These are phyloP conservation scores for Tauraco hartlaubi DNA, from an alignment of 2,797 vertebrate species.

Conservation along the genomic window DNA sequence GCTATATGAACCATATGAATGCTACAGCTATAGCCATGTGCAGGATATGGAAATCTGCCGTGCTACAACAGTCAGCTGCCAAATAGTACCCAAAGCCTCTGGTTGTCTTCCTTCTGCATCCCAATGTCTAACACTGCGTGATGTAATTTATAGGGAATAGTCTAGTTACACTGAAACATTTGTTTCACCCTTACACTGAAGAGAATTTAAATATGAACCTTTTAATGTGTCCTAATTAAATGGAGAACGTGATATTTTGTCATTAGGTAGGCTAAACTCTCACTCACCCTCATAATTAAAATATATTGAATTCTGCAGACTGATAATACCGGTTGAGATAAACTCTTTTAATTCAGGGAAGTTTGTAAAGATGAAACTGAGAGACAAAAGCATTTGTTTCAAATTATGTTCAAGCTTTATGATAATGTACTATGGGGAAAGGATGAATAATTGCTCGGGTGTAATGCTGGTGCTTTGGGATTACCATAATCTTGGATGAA, in stretches of 20 bases:
- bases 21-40: background rate
- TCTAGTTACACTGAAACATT: slow-evolving; percentile 24
- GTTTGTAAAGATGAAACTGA: slow-evolving; percentile 25
- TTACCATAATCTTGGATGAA: background rate
- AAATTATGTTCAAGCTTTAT: slow-evolving; percentile 38
- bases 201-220: slow-evolving; percentile 28
- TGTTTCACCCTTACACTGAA: slow-evolving; percentile 44
- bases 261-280: slow-evolving; percentile 27
- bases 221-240: slow-evolving; percentile 56
- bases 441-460: background rate
- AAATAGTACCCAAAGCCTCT: background rate
- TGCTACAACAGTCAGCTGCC: background rate
- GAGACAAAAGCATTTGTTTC: slow-evolving; percentile 32
- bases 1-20: background rate
- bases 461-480: background rate
- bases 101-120: background rate
- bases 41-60: background rate
- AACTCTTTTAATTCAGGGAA: slow-evolving; percentile 11
- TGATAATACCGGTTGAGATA: slow-evolving; percentile 23
- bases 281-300: slow-evolving; percentile 47
- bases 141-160: slow-evolving; percentile 37
- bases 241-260: slow-evolving; percentile 4
- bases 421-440: background rate
- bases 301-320: background rate
- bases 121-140: background rate